These are phyloP conservation scores for Potorous gilbertii DNA, from an alignment of 2,797 vertebrate species.

Conservation along the genomic window DNA sequence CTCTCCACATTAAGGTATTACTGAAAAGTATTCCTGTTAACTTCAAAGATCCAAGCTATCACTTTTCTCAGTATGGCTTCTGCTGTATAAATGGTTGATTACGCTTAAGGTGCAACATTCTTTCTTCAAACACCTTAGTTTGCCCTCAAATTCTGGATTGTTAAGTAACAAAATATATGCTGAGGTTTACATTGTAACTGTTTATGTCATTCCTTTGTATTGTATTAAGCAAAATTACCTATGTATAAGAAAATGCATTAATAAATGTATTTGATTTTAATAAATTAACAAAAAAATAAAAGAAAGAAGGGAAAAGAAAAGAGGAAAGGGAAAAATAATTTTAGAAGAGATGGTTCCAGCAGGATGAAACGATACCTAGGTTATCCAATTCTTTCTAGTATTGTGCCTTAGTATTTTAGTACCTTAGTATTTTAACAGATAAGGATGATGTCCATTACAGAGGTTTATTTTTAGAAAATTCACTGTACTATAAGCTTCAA, in stretches of 20 bases:
- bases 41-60: not conserved
- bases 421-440: not conserved
- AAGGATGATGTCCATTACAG: not conserved
- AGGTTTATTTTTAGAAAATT: not conserved
- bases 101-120: not conserved
- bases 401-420: not conserved
- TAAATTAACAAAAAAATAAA: not conserved
- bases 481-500: not conserved
- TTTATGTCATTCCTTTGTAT: not conserved
- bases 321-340: not conserved
- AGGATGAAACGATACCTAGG: not conserved
- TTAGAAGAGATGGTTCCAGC: not conserved
- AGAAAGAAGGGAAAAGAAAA: not conserved
- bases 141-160: not conserved
- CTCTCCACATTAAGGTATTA: not conserved
- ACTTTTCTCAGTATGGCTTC: not conserved
- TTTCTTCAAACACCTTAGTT: not conserved
- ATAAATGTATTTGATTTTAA: not conserved
- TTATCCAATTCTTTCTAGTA: not conserved
- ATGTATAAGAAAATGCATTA: not conserved
- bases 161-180: not conserved
- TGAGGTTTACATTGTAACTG: not conserved
- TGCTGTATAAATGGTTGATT: not conserved
- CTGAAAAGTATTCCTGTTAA: not conserved
- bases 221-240: not conserved